Percentiles rank a stretch among this genome's conserved stretches.
phyloP scores from a whole-genome alignment of 2,113 vertebrate genomes.

The Lepisosteus oculatus region DNA sequence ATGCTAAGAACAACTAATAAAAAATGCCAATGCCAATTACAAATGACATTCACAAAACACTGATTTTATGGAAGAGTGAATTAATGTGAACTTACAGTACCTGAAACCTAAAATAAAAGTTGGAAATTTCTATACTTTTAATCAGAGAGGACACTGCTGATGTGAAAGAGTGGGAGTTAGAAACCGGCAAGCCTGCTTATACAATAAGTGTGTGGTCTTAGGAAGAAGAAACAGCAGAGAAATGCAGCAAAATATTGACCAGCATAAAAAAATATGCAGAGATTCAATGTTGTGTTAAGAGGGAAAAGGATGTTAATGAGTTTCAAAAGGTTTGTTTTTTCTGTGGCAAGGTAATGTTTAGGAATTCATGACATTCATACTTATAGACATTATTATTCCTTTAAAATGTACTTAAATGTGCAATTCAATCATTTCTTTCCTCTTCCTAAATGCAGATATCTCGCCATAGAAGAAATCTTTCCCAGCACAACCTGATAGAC shows the following conservation, averaged over 20 bases:
- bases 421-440: constrained; percentile 28
- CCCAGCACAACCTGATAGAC: constrained; percentile 67
- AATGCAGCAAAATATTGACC: neutral
- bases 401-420: constrained; percentile 22
- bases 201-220: neutral
- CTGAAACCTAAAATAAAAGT: no score
- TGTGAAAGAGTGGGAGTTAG: neutral
- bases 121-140: neutral
- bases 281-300: constrained; percentile 22
- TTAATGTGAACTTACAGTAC: no score
- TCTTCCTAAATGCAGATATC: constrained; percentile 51
- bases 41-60: no score
- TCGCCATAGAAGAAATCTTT: constrained; percentile 73
- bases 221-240: neutral
- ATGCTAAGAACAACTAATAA: no score
- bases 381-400: constrained; percentile 23
- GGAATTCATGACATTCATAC: constrained; percentile 19
- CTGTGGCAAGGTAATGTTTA: constrained; percentile 21
- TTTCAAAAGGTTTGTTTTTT: neutral
- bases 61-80: no score
- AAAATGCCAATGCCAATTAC: no score
- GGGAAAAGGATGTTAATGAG: no score
- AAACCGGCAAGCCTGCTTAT: neutral
- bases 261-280: neutral
- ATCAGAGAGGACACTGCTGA: neutral